Percentiles rank a stretch among this genome's conserved stretches.
Evolutionary conservation across 2,797 vertebrate species (phyloP).

Genomic region (Tinamus major): DNA sequence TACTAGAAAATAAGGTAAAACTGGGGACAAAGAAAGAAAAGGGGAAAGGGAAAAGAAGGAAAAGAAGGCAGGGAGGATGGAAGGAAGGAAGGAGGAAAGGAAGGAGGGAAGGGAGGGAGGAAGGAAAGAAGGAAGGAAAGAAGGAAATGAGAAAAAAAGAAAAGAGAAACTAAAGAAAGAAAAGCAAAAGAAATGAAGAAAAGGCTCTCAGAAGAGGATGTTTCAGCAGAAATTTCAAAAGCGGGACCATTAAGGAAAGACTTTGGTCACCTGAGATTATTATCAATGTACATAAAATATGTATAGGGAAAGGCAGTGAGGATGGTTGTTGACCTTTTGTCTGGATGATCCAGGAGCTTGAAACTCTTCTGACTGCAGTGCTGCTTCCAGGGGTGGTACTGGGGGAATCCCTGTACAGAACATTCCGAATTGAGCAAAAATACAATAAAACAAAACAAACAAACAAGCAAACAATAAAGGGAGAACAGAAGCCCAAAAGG

Average conservation of each 20-base stretch:
- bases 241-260: accelerated
- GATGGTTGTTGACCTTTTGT: accelerated
- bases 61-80: too few relatives aligned
- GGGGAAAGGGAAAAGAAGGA: too few relatives aligned
- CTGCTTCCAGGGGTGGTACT: accelerated
- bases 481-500: background rate
- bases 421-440: accelerated
- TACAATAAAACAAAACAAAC: background rate
- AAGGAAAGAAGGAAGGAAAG: too few relatives aligned
- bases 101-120: too few relatives aligned
- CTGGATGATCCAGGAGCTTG: accelerated
- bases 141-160: too few relatives aligned
- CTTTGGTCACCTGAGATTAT: background rate
- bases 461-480: accelerated
- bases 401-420: background rate
- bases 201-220: accelerated
- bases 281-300: background rate
- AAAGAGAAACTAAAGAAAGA: background rate
- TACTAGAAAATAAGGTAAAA: background rate
- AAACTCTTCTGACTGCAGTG: background rate
- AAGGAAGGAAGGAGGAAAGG: too few relatives aligned
- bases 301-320: background rate
- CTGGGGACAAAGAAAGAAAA: background rate
- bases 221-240: background rate
- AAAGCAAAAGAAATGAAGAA: background rate